phyloP scores from a whole-genome alignment of 2,113 vertebrate species.

The Fulmarus glacialis region DNA sequence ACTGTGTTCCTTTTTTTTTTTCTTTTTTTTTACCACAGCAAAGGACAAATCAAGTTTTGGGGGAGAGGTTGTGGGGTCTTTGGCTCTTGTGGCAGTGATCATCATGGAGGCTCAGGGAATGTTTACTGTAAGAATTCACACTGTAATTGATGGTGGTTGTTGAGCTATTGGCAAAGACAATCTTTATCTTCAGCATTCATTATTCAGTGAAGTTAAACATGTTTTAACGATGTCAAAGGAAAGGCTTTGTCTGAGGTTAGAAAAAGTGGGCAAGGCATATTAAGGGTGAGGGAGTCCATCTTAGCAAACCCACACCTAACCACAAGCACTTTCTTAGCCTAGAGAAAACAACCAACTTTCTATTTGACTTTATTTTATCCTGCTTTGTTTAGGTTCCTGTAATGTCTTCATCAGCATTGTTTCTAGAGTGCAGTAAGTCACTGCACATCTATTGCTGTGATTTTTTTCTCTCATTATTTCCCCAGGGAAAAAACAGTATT shows the following conservation, averaged over 20 bases:
- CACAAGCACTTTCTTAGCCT: background rate
- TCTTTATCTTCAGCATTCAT: background rate
- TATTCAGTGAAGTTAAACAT: background rate
- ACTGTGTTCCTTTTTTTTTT: background rate
- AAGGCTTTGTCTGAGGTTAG: background rate
- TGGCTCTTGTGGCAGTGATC: background rate
- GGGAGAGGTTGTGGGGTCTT: background rate
- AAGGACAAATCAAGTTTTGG: background rate
- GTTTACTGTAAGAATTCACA: background rate
- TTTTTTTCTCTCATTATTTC: background rate
- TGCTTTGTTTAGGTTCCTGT: background rate
- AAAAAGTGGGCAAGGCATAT: background rate
- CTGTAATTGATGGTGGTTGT: background rate
- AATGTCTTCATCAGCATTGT: background rate
- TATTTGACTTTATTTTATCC: background rate
- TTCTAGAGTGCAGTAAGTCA: background rate
- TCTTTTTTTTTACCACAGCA: background rate
- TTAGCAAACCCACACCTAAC: background rate
- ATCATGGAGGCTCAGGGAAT: background rate
- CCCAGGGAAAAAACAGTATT: background rate
- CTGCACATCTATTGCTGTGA: background rate
- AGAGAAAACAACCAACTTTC: background rate
- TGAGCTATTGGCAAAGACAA: background rate
- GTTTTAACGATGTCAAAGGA: background rate
- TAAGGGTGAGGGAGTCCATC: background rate